A percentile compares a stretch with the other conserved stretches of the same genome.
Conservation (phyloP, 37 sponge, comb jelly and placozoan species). For the Crambe crambe region DNA sequence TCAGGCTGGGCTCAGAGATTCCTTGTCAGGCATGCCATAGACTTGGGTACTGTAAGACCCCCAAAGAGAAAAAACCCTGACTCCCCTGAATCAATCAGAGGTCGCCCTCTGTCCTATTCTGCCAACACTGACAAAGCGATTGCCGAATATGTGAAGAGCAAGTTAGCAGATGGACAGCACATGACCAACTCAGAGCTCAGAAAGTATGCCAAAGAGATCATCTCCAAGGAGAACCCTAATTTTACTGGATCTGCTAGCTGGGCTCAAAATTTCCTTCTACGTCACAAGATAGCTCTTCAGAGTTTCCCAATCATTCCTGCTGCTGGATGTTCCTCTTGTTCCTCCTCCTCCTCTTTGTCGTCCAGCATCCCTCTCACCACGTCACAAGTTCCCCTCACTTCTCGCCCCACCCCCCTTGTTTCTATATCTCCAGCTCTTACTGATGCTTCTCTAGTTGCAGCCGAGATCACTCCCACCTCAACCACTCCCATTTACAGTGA, state of each 20-base stretch:
- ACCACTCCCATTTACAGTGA: constrained; percentile 2
- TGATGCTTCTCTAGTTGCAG: constrained; percentile 10
- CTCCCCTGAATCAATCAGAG: constrained; percentile 13
- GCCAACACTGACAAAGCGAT: constrained; percentile 55
- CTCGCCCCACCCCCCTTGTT: neutral
- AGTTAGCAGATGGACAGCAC: constrained; percentile 32
- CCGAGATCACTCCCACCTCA: constrained; percentile 32
- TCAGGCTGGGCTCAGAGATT: constrained; percentile 82
- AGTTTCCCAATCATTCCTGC: neutral
- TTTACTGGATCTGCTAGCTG: constrained; percentile 89
- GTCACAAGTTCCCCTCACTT: neutral
- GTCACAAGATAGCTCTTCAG: constrained; percentile 64
- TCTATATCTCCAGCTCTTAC: constrained; percentile 19
- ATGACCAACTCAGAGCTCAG: constrained; percentile 73
- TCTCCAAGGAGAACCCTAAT: constrained; percentile 68
- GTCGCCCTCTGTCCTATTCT: constrained; percentile 78
- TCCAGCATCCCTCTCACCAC: neutral
- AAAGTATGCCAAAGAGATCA: constrained; percentile 57
- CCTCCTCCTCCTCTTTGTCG: neutral
- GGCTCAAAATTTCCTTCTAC: constrained; percentile 83
- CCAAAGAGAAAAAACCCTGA: neutral
- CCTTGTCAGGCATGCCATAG: constrained; percentile 57
- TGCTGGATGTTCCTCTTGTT: neutral
- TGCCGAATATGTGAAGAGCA: constrained; percentile 61
- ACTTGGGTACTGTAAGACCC: constrained; percentile 13